phyloP scores from a whole-genome alignment of 2,888 invertebrate genomes.

The Philonicus albiceps region DNA sequence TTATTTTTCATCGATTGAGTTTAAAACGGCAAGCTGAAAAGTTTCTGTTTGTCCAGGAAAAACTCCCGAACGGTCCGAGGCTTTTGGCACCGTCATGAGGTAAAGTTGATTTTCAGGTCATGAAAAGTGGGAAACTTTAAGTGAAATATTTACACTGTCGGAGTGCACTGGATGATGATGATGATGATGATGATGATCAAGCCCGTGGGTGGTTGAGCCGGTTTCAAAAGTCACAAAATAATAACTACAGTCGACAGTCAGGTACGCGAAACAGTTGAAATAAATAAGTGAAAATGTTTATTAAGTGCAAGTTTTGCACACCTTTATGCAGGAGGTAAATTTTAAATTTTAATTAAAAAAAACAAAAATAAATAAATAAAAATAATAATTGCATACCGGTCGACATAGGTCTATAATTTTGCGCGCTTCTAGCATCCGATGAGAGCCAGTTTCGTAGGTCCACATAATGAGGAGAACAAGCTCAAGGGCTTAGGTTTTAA shows the following conservation, averaged over 20 bases:
- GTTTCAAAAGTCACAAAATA: not conserved
- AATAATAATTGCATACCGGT: not conserved
- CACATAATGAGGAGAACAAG: not conserved
- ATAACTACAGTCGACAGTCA: not conserved
- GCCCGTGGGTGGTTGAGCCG: not conserved
- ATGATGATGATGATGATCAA: not conserved
- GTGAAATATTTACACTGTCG: not conserved
- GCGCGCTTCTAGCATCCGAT: not conserved
- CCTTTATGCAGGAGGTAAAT: not conserved
- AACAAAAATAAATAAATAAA: too few species aligned
- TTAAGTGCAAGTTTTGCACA: not conserved
- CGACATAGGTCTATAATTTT: not conserved
- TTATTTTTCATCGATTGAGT: not conserved
- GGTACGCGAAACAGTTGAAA: not conserved
- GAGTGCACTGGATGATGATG: not conserved
- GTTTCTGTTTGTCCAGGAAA: not conserved
- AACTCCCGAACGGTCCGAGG: not conserved
- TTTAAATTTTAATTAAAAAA: not conserved
- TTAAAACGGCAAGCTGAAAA: not conserved
- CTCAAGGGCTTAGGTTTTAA: not conserved
- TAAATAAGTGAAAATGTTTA: not conserved
- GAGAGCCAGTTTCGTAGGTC: not conserved
- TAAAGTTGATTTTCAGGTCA: not conserved
- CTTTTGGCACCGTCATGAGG: not conserved
- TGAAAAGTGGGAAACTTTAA: not conserved